These are phyloP conservation scores for Junonia oenone DNA, from an alignment of 2,888 invertebrate species.

Conservation along the genomic window DNA sequence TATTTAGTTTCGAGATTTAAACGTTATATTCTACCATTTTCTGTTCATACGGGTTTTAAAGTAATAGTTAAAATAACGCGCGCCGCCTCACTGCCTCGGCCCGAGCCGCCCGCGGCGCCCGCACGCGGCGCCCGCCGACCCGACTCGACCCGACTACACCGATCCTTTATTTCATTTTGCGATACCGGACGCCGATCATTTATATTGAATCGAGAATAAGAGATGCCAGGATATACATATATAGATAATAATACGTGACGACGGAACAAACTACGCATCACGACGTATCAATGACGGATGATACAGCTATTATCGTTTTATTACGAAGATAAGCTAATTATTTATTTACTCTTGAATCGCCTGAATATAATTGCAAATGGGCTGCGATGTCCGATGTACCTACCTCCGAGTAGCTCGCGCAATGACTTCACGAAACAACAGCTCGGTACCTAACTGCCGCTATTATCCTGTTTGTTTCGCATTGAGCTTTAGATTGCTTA, in stretches of 20 bases:
- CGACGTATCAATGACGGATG: neutral
- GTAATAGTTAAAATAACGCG: too few relatives aligned
- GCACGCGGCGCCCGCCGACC: too few relatives aligned
- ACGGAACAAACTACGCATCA: neutral
- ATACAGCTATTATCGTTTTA: neutral
- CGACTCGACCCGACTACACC: neutral
- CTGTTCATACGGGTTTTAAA: too few relatives aligned
- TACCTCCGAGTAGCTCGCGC: neutral
- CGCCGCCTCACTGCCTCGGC: slow-evolving; percentile 14
- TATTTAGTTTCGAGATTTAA: too few relatives aligned
- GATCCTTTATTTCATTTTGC: neutral
- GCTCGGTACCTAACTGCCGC: neutral
- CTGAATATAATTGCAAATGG: too few relatives aligned
- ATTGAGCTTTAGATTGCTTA: neutral
- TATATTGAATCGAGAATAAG: neutral
- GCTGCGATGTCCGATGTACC: neutral
- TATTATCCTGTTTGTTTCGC: neutral
- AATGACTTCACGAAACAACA: neutral
- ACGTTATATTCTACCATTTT: too few relatives aligned
- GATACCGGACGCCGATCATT: slow-evolving; percentile 2
- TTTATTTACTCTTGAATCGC: too few relatives aligned
- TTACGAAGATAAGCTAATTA: too few relatives aligned
- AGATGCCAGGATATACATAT: neutral
- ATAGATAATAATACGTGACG: too few relatives aligned
- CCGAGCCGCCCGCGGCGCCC: neutral